These are phyloP conservation scores for Nomada ferruginata DNA, from an alignment of 2,888 invertebrate genomes.

Conservation along the genomic window DNA sequence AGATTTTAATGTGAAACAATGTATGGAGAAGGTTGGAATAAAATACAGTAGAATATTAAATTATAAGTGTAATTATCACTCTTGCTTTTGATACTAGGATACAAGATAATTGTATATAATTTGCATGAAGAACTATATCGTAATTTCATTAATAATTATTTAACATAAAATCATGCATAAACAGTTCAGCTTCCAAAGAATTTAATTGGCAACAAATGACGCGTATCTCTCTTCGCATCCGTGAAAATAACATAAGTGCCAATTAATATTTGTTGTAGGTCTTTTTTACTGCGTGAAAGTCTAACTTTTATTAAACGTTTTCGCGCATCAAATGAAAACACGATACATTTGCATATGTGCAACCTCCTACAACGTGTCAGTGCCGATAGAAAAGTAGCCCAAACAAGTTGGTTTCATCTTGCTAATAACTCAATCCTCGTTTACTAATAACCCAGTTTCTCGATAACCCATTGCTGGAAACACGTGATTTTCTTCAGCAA, in stretches of 20 bases:
- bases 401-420: constrained; percentile 56
- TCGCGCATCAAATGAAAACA: not conserved
- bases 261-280: not conserved
- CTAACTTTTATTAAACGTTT: constrained; percentile 2
- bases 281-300: no score
- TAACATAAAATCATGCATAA: no score
- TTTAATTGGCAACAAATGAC: no score
- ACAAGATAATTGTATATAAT: no score
- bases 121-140: no score
- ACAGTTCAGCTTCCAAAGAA: no score
- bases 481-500: not conserved
- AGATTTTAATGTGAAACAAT: not conserved
- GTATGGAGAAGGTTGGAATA: not conserved
- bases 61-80: no score
- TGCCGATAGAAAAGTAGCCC: constrained; percentile 50
- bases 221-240: no score
- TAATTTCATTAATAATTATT: no score
- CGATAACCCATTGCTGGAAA: constrained; percentile 26
- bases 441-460: constrained; percentile 46
- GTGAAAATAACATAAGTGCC: no score
- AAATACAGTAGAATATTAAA: no score
- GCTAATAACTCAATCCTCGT: constrained; percentile 46
- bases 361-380: not conserved
- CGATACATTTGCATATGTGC: not conserved
- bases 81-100: no score